Evolutionary conservation across 2,113 vertebrate genomes (phyloP).

Genomic region (Otolemur garnettii): DNA sequence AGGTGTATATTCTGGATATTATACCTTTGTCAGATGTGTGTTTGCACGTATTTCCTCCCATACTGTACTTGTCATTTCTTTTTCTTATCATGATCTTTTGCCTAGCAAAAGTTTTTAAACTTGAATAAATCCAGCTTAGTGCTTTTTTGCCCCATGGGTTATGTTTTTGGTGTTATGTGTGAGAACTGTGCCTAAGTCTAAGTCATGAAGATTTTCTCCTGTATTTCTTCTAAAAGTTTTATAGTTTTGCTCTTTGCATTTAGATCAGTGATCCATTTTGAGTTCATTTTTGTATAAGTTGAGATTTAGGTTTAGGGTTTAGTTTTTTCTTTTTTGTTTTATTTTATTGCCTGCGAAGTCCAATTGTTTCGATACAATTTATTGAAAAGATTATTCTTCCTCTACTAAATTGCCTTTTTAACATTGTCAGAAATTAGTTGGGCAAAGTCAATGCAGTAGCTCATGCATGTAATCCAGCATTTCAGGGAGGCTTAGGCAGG

Average conservation of each 20-base stretch:
- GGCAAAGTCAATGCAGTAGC: too few relatives aligned
- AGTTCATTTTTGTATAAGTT: constrained; percentile 39
- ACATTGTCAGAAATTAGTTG: background rate
- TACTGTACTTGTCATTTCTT: background rate
- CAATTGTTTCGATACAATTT: background rate
- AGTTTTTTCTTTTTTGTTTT: background rate
- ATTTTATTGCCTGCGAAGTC: background rate
- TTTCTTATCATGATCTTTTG: background rate
- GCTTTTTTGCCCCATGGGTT: too few relatives aligned
- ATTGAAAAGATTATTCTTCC: background rate
- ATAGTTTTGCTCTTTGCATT: background rate
- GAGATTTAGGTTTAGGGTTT: background rate
- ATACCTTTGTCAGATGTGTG: background rate
- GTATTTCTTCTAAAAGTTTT: constrained; percentile 18
- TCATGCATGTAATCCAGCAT: too few relatives aligned
- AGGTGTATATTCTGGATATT: background rate
- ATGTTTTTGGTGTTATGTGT: too few relatives aligned
- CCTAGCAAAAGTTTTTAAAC: background rate
- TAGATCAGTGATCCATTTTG: background rate
- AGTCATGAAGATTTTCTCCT: background rate
- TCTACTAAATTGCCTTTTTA: background rate
- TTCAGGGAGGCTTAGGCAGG: too few relatives aligned
- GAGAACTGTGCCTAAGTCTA: background rate
- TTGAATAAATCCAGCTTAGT: background rate
- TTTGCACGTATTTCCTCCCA: background rate